phyloP scores from a whole-genome alignment of 2,113 vertebrate species.

The Ptilorrhoa leucosticta region DNA sequence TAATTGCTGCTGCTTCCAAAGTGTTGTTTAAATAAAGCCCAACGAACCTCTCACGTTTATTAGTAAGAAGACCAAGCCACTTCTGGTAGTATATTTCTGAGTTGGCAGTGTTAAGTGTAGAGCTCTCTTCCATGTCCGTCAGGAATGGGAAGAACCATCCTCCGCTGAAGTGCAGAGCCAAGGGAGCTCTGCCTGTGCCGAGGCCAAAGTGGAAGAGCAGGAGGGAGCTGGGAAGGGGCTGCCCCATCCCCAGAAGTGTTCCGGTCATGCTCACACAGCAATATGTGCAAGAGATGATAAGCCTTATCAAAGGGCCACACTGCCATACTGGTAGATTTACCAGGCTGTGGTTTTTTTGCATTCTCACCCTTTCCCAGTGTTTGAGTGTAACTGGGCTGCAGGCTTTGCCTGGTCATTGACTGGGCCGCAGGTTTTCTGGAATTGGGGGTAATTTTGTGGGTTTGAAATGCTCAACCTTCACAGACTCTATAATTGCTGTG shows the following conservation, averaged over 20 bases:
- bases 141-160: not conserved
- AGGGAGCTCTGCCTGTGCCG: not conserved
- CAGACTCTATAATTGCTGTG: not conserved
- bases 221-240: not conserved
- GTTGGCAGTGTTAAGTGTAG: not conserved
- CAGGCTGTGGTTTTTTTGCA: not conserved
- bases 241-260: not conserved
- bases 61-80: not conserved
- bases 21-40: not conserved
- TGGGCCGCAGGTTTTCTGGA: not conserved
- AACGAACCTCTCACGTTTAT: not conserved
- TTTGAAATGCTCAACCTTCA: not conserved
- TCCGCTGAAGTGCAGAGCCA: not conserved
- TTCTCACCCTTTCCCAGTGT: not conserved
- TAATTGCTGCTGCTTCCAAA: not conserved
- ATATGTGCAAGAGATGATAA: not conserved
- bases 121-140: not conserved
- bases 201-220: fast-evolving
- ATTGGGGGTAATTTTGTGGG: not conserved
- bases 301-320: not conserved
- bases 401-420: not conserved
- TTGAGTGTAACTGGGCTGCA: not conserved
- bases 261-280: not conserved
- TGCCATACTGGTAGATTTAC: not conserved
- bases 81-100: not conserved